Evolutionary conservation across 2,113 vertebrate genomes (phyloP).

Genomic region (Xiphophorus couchianus): DNA sequence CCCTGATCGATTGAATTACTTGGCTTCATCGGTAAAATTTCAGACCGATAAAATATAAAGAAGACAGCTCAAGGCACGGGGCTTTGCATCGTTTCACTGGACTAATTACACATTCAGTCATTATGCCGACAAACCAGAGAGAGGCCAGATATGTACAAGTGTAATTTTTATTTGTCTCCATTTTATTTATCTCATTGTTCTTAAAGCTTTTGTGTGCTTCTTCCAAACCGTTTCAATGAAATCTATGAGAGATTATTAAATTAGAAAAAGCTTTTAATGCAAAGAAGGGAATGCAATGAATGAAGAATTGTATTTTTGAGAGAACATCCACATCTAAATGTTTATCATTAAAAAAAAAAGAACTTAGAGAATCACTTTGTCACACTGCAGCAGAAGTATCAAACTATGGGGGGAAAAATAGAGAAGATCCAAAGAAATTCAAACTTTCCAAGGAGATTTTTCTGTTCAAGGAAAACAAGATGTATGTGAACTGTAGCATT

Average conservation of each 20-base stretch:
- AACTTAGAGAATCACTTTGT: not conserved
- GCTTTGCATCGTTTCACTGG: slow-evolving; percentile 13
- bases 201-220: not conserved
- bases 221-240: not conserved
- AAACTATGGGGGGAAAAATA: not conserved
- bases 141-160: not conserved
- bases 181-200: not conserved
- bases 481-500: too few relatives aligned
- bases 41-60: slow-evolving; percentile 45
- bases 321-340: not conserved
- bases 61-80: slow-evolving; percentile 1
- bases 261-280: not conserved
- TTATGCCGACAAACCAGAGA: slow-evolving; percentile 27
- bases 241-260: not conserved
- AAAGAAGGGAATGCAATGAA: not conserved
- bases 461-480: too few relatives aligned
- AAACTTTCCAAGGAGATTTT: too few relatives aligned
- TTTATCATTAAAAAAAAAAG: too few relatives aligned
- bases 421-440: not conserved
- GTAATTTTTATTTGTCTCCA: not conserved
- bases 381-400: not conserved
- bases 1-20: slow-evolving; percentile 36
- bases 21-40: slow-evolving; percentile 25
- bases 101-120: slow-evolving; percentile 34
- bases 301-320: not conserved